These are phyloP conservation scores for Sitobion miscanthi DNA, from an alignment of 1,140 invertebrate species.

Conservation along the genomic window DNA sequence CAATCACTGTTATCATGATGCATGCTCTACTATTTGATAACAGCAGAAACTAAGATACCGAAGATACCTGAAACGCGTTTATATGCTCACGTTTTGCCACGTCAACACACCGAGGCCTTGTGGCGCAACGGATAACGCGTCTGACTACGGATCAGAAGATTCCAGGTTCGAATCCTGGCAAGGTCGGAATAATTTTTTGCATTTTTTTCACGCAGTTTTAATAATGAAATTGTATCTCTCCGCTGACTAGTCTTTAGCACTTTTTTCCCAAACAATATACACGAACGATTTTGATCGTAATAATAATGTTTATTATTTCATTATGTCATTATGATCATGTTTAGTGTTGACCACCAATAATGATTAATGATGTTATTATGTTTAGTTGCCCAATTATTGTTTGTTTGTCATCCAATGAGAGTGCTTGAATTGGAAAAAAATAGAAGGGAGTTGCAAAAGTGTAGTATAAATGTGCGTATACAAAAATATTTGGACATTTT, in stretches of 20 bases:
- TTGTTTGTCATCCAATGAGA: too few relatives aligned
- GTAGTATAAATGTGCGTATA: too few relatives aligned
- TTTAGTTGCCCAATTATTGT: too few relatives aligned
- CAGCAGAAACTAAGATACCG: neutral
- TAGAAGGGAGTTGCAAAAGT: too few relatives aligned
- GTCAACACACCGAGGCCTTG: slow-evolving; percentile 68
- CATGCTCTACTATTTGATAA: neutral
- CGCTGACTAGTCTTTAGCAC: too few relatives aligned
- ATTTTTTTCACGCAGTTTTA: neutral
- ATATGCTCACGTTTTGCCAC: slow-evolving; percentile 32
- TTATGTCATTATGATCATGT: too few relatives aligned
- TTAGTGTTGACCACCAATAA: too few relatives aligned
- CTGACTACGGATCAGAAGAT: slow-evolving; percentile 92
- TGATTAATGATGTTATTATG: too few relatives aligned
- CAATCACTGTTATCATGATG: neutral
- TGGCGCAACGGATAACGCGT: slow-evolving; percentile 92
- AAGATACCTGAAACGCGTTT: neutral
- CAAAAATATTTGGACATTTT: too few relatives aligned
- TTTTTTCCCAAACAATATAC: too few relatives aligned
- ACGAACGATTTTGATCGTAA: neutral
- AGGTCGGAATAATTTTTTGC: slow-evolving; percentile 65
- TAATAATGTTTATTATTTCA: too few relatives aligned
- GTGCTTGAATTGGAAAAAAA: too few relatives aligned
- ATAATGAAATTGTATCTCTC: neutral
- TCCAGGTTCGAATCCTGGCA: slow-evolving; percentile 92